A percentile compares a stretch with the other conserved stretches of the same genome.
Evolutionary conservation across 2,113 vertebrate genomes (phyloP).

Genomic region (Melanostigma gelatinosum): DNA sequence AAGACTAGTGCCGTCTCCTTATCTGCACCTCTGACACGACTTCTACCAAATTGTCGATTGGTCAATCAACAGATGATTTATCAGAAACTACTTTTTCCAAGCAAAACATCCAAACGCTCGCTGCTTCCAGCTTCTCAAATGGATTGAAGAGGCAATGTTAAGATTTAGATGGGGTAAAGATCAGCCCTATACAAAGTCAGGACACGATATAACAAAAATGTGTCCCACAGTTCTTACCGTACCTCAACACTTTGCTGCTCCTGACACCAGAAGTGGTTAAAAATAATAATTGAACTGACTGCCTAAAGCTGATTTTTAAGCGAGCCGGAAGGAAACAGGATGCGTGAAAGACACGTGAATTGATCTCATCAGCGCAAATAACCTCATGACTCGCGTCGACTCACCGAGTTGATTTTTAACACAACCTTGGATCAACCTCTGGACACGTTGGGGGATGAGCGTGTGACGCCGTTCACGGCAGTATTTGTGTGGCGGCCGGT

Average conservation of each 20-base stretch:
- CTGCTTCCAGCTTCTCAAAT: too few relatives aligned
- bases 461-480: slow-evolving; percentile 20
- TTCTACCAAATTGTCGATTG: neutral
- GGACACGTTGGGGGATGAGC: slow-evolving; percentile 1
- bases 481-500: neutral
- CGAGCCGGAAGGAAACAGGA: slow-evolving; percentile 63
- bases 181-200: neutral
- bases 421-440: slow-evolving; percentile 24
- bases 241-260: slow-evolving; percentile 7
- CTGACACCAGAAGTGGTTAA: neutral
- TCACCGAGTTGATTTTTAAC: slow-evolving; percentile 21
- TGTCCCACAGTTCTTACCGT: neutral
- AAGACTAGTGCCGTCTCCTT: neutral
- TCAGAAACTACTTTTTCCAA: neutral
- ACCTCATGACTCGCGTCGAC: slow-evolving; percentile 58
- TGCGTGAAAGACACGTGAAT: slow-evolving; percentile 57
- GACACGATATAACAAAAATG: neutral
- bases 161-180: neutral
- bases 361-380: slow-evolving; percentile 45
- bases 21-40: neutral
- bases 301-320: slow-evolving; percentile 39
- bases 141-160: neutral
- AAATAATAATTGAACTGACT: neutral
- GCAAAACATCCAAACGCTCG: neutral
- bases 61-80: neutral